These are phyloP conservation scores for Hypsopygia costalis DNA, from an alignment of 2,888 invertebrate species.

Conservation along the genomic window DNA sequence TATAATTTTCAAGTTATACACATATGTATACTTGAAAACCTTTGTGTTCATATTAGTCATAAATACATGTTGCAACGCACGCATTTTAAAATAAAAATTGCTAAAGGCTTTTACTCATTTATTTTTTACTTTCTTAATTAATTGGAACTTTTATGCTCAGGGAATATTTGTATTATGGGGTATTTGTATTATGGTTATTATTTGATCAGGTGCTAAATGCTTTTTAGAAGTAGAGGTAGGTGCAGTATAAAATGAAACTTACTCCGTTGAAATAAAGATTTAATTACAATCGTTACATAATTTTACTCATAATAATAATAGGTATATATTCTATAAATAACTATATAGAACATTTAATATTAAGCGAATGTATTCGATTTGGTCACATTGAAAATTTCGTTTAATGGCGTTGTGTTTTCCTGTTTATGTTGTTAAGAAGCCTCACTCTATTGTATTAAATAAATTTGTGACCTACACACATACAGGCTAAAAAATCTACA, in stretches of 20 bases:
- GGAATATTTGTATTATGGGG: too few relatives aligned
- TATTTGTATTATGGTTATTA: too few relatives aligned
- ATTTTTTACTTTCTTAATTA: too few relatives aligned
- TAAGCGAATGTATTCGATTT: constrained; percentile 79
- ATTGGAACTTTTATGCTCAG: too few relatives aligned
- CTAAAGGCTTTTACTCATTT: too few relatives aligned
- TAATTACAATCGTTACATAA: constrained; percentile 80
- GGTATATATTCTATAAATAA: constrained; percentile 78
- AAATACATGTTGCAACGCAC: too few relatives aligned
- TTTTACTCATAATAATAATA: constrained; percentile 74
- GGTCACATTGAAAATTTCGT: constrained; percentile 59
- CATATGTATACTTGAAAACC: too few relatives aligned
- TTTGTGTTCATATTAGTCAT: too few relatives aligned
- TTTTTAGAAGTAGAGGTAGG: too few relatives aligned
- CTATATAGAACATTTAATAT: constrained; percentile 78
- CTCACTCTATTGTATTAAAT: constrained; percentile 28
- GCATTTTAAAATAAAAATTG: too few relatives aligned
- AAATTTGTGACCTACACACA: constrained; percentile 18
- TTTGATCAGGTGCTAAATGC: too few relatives aligned
- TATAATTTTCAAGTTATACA: too few relatives aligned
- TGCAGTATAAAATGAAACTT: constrained; percentile 45
- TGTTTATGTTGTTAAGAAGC: constrained; percentile 20
- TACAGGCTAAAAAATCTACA: constrained; percentile 16
- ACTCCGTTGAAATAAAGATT: constrained; percentile 73
- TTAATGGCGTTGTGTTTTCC: constrained; percentile 25